Conservation (phyloP, 2,113 vertebrate species). For the Solenodon paradoxus region DNA sequence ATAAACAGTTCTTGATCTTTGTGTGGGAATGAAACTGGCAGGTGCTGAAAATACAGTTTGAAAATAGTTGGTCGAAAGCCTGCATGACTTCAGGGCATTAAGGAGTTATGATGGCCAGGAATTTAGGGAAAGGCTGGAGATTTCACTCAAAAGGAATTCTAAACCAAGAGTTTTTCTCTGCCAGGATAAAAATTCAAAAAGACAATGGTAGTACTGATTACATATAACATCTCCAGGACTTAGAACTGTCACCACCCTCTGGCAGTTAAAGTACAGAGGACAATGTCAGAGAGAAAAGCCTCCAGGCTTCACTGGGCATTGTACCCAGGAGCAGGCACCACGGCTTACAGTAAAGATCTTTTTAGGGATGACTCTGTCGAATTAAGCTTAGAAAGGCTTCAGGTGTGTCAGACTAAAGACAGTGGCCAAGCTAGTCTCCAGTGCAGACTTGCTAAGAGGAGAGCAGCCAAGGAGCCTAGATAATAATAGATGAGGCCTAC, state of each 20-base stretch:
- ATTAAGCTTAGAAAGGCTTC: not conserved
- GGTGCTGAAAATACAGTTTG: slow-evolving; percentile 10
- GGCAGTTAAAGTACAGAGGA: not conserved
- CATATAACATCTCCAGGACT: not conserved
- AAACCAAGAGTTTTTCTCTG: not conserved
- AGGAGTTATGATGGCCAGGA: not conserved
- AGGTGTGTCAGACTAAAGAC: not conserved
- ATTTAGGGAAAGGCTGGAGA: slow-evolving; percentile 33
- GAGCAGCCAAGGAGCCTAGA: not conserved
- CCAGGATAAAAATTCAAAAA: slow-evolving; percentile 21
- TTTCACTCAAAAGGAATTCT: not conserved
- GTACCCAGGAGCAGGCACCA: not conserved
- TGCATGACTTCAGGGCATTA: not conserved
- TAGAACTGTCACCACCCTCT: not conserved
- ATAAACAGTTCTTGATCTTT: not conserved
- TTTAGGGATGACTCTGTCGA: not conserved
- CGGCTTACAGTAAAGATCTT: not conserved
- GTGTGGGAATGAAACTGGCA: not conserved
- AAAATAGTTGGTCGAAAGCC: not conserved
- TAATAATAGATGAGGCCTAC: not conserved
- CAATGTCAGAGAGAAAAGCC: not conserved
- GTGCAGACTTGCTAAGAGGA: not conserved
- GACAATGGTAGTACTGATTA: not conserved
- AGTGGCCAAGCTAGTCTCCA: not conserved
- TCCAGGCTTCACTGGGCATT: not conserved